Conservation (phyloP, 2,113 vertebrate species). For the Helogale parvula region DNA sequence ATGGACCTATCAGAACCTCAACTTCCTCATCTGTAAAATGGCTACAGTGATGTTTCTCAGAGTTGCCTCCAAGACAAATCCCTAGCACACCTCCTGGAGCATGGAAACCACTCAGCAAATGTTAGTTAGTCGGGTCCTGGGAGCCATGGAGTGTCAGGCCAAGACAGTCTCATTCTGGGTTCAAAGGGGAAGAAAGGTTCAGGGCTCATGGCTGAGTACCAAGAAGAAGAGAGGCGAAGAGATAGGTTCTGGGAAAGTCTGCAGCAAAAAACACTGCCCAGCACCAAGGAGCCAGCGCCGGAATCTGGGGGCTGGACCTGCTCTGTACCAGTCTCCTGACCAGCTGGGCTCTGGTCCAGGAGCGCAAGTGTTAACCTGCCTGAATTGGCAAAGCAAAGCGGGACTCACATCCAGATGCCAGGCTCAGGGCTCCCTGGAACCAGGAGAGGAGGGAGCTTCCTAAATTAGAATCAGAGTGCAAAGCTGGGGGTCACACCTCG, state of each 20-base stretch:
- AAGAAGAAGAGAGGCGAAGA: no score
- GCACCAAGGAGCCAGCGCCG: background rate
- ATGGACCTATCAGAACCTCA: background rate
- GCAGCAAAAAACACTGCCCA: background rate
- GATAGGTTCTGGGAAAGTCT: background rate
- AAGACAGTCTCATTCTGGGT: background rate
- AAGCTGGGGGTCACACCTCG: constrained; percentile 62
- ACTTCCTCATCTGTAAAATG: background rate
- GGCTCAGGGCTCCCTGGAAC: background rate
- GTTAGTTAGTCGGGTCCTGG: background rate
- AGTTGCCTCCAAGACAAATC: background rate
- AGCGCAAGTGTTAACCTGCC: background rate
- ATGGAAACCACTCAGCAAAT: background rate
- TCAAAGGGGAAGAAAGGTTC: background rate
- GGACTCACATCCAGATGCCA: background rate
- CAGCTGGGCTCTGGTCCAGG: background rate
- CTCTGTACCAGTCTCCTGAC: background rate
- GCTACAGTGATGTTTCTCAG: background rate
- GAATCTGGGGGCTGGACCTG: background rate
- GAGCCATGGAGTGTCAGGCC: background rate
- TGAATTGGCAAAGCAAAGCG: background rate
- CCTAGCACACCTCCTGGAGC: background rate
- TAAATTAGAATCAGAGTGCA: constrained; percentile 55
- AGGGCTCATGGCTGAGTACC: background rate
- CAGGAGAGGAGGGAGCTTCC: background rate